phyloP scores from a whole-genome alignment of 1,140 invertebrate species.

The Dendroctonus ponderosae region DNA sequence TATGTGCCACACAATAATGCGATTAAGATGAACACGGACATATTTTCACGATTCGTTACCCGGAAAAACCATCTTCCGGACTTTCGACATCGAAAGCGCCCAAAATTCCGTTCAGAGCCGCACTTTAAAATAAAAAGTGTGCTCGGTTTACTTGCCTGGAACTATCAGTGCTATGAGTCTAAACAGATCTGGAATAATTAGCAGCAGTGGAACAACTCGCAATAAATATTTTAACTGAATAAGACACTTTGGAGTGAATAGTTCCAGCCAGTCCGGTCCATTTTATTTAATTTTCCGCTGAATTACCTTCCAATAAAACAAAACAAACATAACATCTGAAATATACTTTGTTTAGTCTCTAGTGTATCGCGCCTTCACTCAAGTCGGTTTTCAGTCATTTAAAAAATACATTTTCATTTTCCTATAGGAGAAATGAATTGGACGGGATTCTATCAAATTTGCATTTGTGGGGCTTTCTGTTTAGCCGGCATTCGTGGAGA shows the following conservation, averaged over 20 bases:
- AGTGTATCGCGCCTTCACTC: not conserved
- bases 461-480: not conserved
- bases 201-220: too few relatives aligned
- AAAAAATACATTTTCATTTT: not conserved
- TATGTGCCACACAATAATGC: conserved; percentile 1
- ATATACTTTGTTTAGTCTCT: not conserved
- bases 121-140: not conserved
- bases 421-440: conserved; percentile 8
- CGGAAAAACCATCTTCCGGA: conserved; percentile 4
- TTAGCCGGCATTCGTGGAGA: conserved; percentile 7
- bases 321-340: too few relatives aligned
- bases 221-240: not conserved
- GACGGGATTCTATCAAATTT: not conserved
- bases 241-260: not conserved
- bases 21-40: conserved; percentile 10
- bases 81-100: conserved; percentile 8
- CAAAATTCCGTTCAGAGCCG: conserved; percentile 6
- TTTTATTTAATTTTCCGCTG: not conserved
- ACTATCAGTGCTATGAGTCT: too few relatives aligned
- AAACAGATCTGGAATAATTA: too few relatives aligned
- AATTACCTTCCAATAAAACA: not conserved
- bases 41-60: conserved; percentile 15
- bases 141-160: not conserved
- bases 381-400: not conserved
- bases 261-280: not conserved